Evolutionary conservation across 1,140 invertebrate species (phyloP), one percentile per base, ranked within the genome.

Genomic region (Calephelis virginiensis): DNA sequence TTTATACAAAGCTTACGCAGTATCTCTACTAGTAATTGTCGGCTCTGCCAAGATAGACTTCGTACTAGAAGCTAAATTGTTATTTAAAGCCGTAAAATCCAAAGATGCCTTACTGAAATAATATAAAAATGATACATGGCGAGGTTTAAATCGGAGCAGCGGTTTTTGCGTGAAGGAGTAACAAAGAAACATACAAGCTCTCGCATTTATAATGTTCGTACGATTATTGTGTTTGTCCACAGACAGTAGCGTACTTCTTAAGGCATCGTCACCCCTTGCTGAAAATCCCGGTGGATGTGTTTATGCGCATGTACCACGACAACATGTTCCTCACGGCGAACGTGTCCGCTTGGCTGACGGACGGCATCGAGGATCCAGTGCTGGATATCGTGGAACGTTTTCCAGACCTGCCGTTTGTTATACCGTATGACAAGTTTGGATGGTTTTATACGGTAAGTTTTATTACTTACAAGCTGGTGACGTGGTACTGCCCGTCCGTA

Each of bases 361-460:
- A 96, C 43, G 96, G 96, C 5, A 96, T 95, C 72, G 82, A 94
- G 5, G 95, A 96, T 80, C 81, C 92, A 7, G 76, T 97, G 5
- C 80, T 97, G 13, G 83, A 92, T 37, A 80, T 95, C 13, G 89
- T 93, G 0, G 79, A 82, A 12, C 86, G 93, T 45, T 84, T 94
- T 1, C 94, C 95, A 17, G 78, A 92, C 0, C 76, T 92, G 0
- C 85, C 74, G 7, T 85, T 92, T 48, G 76, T 87, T 0, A 92
- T 96, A 63, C 95, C 95, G 0, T 96, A 92, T 76, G 92, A 92
- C 28, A 94, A 93, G 78, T 96, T 96, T 82, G 95, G 93, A 11
- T 97, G 95, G 95, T 95, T 97, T 80, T 95, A 94, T 74, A 88
- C 70, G 60, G 89, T 92, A 63, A 86, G 87, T 80, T 1, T 50